These are phyloP conservation scores for Sebastes steindachneri DNA, from an alignment of 2,797 vertebrate genomes.

Conservation along the genomic window DNA sequence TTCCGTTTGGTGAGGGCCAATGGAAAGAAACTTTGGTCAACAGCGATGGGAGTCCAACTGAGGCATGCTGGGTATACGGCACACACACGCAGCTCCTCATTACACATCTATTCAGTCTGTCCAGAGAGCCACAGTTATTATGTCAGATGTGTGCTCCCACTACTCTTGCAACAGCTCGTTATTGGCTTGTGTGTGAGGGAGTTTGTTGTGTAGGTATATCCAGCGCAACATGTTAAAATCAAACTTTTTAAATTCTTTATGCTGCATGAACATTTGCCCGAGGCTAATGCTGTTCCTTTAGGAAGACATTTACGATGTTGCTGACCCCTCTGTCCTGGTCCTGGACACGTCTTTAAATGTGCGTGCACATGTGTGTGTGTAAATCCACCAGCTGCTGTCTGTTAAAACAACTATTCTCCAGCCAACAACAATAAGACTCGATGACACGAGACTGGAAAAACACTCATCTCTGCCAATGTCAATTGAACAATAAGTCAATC, in stretches of 20 bases:
- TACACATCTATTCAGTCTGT: slow-evolving; percentile 33
- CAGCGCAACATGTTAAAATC: neutral
- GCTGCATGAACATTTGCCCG: neutral
- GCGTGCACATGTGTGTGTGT: neutral
- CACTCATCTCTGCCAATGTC: slow-evolving; percentile 14
- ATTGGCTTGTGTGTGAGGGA: neutral
- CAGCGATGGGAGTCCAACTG: slow-evolving; percentile 66
- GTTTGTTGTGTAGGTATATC: neutral
- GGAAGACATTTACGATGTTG: slow-evolving; percentile 17
- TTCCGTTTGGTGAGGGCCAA: slow-evolving; percentile 77
- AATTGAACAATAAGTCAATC: slow-evolving; percentile 29
- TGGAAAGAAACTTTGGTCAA: slow-evolving; percentile 78
- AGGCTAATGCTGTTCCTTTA: neutral
- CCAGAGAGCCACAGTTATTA: slow-evolving; percentile 40
- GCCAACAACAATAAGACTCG: slow-evolving; percentile 45
- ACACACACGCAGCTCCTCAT: slow-evolving; percentile 40
- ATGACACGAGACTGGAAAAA: slow-evolving; percentile 57
- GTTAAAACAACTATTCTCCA: slow-evolving; percentile 39
- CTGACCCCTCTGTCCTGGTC: neutral
- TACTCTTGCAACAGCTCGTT: slow-evolving; percentile 32
- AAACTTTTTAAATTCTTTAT: neutral
- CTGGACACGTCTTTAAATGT: slow-evolving; percentile 4
- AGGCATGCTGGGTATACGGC: slow-evolving; percentile 64
- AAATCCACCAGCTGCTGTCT: slow-evolving; percentile 57
- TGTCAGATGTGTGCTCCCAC: slow-evolving; percentile 41